Evolutionary conservation across 2,888 invertebrate genomes (phyloP).

Genomic region (Agrotis exclamationis): DNA sequence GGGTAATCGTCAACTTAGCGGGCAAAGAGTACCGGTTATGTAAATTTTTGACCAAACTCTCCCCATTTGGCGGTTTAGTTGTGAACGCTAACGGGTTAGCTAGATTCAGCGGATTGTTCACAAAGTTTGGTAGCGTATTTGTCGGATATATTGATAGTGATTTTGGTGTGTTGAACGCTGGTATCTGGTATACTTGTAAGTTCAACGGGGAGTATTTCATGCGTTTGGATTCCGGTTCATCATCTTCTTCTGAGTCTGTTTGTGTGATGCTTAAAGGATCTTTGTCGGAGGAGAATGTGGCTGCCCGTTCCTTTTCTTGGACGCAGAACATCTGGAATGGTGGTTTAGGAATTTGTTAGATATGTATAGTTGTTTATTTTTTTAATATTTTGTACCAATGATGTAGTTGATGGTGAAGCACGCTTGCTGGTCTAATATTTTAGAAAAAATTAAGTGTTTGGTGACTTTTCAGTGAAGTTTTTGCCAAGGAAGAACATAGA

Average conservation of each 20-base stretch:
- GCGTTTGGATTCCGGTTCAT: constrained; percentile 82
- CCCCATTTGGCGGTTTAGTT: constrained; percentile 72
- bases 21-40: constrained; percentile 84
- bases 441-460: too few relatives aligned
- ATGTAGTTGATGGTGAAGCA: too few relatives aligned
- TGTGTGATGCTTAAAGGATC: constrained; percentile 78
- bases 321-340: constrained; percentile 86
- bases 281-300: constrained; percentile 71
- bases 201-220: constrained; percentile 82
- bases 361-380: too few relatives aligned
- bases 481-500: too few relatives aligned
- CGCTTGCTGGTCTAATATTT: too few relatives aligned
- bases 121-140: constrained; percentile 81
- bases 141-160: constrained; percentile 82
- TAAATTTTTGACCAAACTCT: constrained; percentile 80
- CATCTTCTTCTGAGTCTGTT: constrained; percentile 84
- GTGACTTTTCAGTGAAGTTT: too few relatives aligned
- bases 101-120: constrained; percentile 85
- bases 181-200: constrained; percentile 87
- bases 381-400: too few relatives aligned
- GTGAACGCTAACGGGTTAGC: constrained; percentile 84
- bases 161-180: constrained; percentile 82
- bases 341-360: not conserved
- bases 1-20: constrained; percentile 83
- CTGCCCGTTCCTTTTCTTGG: constrained; percentile 80